Percentiles rank a stretch among this genome's conserved stretches.
phyloP scores from a whole-genome alignment of 2,888 invertebrate species.

The Stenchaetothrips biformis region DNA sequence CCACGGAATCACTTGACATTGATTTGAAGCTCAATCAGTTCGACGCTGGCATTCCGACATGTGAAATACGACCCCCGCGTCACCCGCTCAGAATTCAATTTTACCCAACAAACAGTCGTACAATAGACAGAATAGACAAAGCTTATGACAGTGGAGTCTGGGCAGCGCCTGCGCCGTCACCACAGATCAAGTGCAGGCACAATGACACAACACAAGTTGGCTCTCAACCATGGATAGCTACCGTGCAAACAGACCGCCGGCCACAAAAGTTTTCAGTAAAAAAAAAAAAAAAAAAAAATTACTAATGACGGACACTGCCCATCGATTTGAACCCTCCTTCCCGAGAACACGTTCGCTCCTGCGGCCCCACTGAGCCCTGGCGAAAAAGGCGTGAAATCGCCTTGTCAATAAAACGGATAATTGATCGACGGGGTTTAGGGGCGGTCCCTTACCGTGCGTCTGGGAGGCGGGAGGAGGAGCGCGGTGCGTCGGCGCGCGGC shows the following conservation, averaged over 20 bases:
- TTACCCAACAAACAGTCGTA: no score
- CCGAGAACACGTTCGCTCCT: not conserved
- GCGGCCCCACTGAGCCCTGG: not conserved
- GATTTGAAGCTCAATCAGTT: no score
- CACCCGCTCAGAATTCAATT: no score
- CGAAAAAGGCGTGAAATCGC: not conserved
- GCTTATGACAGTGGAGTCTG: no score
- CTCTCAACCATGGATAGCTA: not conserved
- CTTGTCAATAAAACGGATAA: not conserved
- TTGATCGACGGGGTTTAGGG: not conserved
- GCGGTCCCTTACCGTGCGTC: not conserved
- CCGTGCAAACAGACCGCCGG: not conserved
- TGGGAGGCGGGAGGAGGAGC: not conserved
- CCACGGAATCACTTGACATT: no score
- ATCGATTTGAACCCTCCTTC: not conserved
- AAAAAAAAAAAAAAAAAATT: no score
- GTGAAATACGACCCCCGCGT: no score
- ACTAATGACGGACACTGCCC: not conserved
- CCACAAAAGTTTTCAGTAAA: not conserved
- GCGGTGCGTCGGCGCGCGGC: constrained; percentile 1
- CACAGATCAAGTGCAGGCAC: not conserved
- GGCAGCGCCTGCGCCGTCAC: not conserved
- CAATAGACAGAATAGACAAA: no score
- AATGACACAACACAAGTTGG: not conserved
- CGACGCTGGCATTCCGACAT: no score